Base-by-base conservation (phyloP, 1,140 invertebrate species). In the Sycophila sp. region DNA sequence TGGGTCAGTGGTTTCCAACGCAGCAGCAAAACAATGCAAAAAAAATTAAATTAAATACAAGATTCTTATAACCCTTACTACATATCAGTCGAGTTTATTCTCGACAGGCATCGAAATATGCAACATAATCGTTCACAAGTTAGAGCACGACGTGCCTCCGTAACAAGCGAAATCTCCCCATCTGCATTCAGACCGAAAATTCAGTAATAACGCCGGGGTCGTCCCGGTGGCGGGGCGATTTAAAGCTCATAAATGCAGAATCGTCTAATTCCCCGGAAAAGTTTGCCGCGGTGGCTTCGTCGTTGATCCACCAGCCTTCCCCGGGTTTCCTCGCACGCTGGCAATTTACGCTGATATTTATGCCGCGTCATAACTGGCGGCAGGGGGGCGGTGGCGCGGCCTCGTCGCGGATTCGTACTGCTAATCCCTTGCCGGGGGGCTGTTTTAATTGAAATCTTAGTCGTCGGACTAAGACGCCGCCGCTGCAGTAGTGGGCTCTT, bases 401-500 rank as follows among this genome's bases (percentile, higher is more conserved):
- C 78, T 74, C 77, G 76, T 74, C 77, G 76, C 79, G 83, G 83
- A 86, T 86, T 86, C 82, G 81, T 84, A 84, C 78, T 80, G 78
- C 79, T 86, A 86, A 86, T 85, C 85, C 83, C 77, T 76, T 59
- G 11, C 47, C 45, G 36, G 83, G 83, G 83, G 83, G 82, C 85
- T 85, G 83, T 85, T 86, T 86, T 86, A 86, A 86, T 86, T 86
- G 85, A 86, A 86, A 86, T 86, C 85, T 86, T 86, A 85, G 81
- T 84, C 82, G 80, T n/a, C n/a, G n/a, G n/a, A n/a, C n/a, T n/a
- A n/a, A n/a, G n/a, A n/a, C 10, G 45, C 72, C 72, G 78, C 75
- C 77, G 76, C 73, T 76, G 76, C 79, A 83, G 83, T 85, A 85
- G 85, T 81, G 81, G 84, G 83, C 78, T 80, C 78, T 78, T 86